Base-by-base conservation (phyloP, 2,888 invertebrate species). In the Apomyelois bistriatella region DNA sequence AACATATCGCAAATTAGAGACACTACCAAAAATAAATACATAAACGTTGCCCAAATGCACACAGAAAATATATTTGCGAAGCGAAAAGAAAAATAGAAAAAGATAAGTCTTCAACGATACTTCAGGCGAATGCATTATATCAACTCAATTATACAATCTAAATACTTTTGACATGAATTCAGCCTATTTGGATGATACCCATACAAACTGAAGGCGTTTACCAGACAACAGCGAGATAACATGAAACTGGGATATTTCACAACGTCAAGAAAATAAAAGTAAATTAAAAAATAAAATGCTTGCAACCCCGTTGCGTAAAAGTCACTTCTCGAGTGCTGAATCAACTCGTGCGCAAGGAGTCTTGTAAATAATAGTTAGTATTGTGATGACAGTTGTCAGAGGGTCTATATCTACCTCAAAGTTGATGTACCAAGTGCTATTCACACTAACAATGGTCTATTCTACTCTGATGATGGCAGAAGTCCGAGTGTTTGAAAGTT, bases 41-140 rank as follows among this genome's bases (percentile, higher is more conserved):
- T 36, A 46, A 51, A 42, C 50, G 37, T 58, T 64, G 64, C 69
- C 66, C 72, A 64, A 66, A 71, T 68, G 73, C 75, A 76, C 74
- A 76, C 66, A 74, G 58, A 75, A 63, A 61, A 62, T 69, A 61
- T 71, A 53, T 66, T 66, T 74, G 75, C 76, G 70, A 80, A 82
- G 79, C 79, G 66, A 69, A 68, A 66, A 64, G 61, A 62, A 63
- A 69, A 65, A 55, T 59, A 65, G 60, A 61, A 62, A 55, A 36
- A 42, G 1, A 32, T 32, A 7, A 37, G 15, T 53, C 50, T 55
- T 51, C 8, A 55, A 47, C 36, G 40, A 54, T 53, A 53, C 36
- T 41, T 59, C 61, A 64, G 60, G 62, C 63, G 62, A 68, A 74
- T 70, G 70, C 70, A 72, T 61, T 40, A 15, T 10, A 32, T 5